These are phyloP conservation scores for Lottia scabra DNA, from an alignment of 2,888 invertebrate genomes.

Conservation along the genomic window DNA sequence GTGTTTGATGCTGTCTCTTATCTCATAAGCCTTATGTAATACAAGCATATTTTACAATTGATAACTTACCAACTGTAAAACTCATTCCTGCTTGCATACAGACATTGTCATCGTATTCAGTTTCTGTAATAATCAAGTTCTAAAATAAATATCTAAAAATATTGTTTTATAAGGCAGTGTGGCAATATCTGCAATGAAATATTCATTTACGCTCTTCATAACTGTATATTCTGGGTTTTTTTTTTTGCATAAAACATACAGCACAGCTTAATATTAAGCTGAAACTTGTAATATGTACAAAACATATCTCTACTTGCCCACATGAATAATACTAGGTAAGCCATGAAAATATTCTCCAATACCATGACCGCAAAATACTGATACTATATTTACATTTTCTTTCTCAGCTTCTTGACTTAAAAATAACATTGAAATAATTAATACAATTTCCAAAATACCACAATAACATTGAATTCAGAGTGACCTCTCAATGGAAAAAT, in stretches of 20 bases:
- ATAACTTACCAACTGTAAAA: conserved; percentile 80
- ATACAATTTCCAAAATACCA: too few species aligned
- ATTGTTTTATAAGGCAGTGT: too few species aligned
- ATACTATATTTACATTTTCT: conserved; percentile 78
- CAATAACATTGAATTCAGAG: too few species aligned
- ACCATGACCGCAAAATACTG: conserved; percentile 90
- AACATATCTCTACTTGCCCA: conserved; percentile 77
- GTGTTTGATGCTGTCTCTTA: too few species aligned
- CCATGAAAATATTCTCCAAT: conserved; percentile 94
- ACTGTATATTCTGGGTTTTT: too few species aligned
- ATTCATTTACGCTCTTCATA: too few species aligned
- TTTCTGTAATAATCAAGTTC: not conserved
- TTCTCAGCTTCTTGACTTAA: conserved; percentile 75
- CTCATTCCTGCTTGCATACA: conserved; percentile 89
- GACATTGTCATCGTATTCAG: conserved; percentile 34
- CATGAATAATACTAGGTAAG: conserved; percentile 89
- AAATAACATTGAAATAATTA: not conserved
- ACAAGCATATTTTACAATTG: not conserved
- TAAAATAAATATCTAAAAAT: not conserved
- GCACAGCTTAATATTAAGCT: too few species aligned
- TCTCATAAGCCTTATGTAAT: not conserved
- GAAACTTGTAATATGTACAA: too few species aligned
- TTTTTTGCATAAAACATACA: too few species aligned
- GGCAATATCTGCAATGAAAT: too few species aligned
- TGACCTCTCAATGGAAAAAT: too few species aligned